Evolutionary conservation across 2,888 invertebrate genomes (phyloP).

Genomic region (Scaptomyza tumidula): DNA sequence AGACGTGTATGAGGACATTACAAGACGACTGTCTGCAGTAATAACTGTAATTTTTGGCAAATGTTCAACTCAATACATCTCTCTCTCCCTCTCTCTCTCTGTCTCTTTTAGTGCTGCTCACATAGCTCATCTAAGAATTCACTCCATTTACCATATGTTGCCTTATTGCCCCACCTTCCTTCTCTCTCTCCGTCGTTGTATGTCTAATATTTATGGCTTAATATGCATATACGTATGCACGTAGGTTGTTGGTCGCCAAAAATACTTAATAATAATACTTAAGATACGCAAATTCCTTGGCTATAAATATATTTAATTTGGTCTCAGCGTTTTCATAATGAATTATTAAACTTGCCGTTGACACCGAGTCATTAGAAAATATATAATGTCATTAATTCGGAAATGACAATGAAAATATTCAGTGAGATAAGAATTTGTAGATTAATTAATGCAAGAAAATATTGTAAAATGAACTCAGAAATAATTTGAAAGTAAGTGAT

Average conservation of each 20-base stretch:
- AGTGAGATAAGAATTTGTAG: no score
- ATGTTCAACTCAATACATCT: slow-evolving; percentile 47
- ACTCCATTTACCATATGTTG: slow-evolving; percentile 53
- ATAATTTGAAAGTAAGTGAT: no score
- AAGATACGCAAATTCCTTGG: slow-evolving; percentile 42
- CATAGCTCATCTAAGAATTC: slow-evolving; percentile 55
- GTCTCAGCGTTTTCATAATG: slow-evolving; percentile 54
- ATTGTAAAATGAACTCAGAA: no score
- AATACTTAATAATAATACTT: slow-evolving; percentile 57
- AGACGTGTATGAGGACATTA: slow-evolving; percentile 39
- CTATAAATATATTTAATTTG: slow-evolving; percentile 20
- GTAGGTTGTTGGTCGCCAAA: slow-evolving; percentile 49
- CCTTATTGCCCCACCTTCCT: background rate
- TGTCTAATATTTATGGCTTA: slow-evolving; percentile 71
- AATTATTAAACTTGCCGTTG: slow-evolving; percentile 61
- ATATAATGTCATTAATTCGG: slow-evolving; percentile 30
- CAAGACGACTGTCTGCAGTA: slow-evolving; percentile 71
- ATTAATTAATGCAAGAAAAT: no score
- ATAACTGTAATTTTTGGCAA: slow-evolving; percentile 80
- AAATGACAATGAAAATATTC: no score
- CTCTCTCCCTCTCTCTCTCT: background rate
- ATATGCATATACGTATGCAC: slow-evolving; percentile 60
- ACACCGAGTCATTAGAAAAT: slow-evolving; percentile 48
- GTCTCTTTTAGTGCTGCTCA: background rate
- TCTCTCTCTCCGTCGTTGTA: slow-evolving; percentile 5